Conservation (phyloP, 2,888 invertebrate species). For the Amphipoea lucens region DNA sequence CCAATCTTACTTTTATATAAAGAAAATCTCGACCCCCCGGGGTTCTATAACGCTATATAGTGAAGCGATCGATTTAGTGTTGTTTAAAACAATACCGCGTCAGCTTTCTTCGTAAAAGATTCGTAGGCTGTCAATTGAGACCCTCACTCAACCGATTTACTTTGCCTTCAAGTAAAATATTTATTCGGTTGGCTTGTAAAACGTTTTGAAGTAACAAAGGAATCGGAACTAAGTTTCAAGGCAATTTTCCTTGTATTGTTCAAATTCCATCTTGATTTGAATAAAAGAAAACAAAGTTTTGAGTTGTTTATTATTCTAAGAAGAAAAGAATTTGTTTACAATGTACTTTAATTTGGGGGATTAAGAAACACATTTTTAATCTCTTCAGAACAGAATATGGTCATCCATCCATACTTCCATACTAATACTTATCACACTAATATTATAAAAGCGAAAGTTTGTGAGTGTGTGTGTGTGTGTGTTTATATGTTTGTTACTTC, state of each 20-base stretch:
- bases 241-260: constrained; percentile 39
- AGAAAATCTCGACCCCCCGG: constrained; percentile 33
- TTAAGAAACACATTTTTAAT: not conserved
- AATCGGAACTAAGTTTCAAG: constrained; percentile 31
- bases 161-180: constrained; percentile 49
- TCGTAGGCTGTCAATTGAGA: constrained; percentile 43
- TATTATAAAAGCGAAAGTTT: too few relatives aligned
- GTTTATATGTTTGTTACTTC: too few relatives aligned
- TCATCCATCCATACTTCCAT: too few relatives aligned
- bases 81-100: constrained; percentile 49
- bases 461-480: too few relatives aligned
- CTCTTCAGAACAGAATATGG: not conserved
- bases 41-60: constrained; percentile 15
- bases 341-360: not conserved
- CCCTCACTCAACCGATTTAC: constrained; percentile 22
- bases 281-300: constrained; percentile 35
- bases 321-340: constrained; percentile 12
- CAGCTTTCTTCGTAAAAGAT: constrained; percentile 34
- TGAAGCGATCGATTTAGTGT: constrained; percentile 50
- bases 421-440: too few relatives aligned
- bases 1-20: constrained; percentile 42
- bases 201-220: constrained; percentile 40
- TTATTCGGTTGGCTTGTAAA: constrained; percentile 45
- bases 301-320: constrained; percentile 15
- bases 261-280: constrained; percentile 23